phyloP scores from a whole-genome alignment of 1,140 invertebrate genomes.

The Trichoplusia ni region DNA sequence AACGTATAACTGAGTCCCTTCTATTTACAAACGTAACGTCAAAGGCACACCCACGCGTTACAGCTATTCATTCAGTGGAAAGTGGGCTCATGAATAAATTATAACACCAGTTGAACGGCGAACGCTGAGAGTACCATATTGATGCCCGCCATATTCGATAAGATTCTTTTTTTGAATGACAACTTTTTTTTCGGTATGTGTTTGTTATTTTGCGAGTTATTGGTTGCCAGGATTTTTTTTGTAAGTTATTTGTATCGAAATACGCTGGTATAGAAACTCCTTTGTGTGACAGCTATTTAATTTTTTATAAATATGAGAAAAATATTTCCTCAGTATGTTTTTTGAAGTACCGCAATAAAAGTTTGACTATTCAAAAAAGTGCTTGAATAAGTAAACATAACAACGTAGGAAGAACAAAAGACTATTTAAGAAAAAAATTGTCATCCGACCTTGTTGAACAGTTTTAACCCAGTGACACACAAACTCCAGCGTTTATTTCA shows the following conservation, averaged over 20 bases:
- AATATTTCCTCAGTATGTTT: too few species aligned
- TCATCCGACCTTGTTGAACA: constrained; percentile 13
- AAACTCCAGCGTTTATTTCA: constrained; percentile 16
- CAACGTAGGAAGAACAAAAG: background rate
- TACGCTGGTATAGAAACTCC: too few species aligned
- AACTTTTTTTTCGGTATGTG: background rate
- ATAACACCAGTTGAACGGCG: constrained; percentile 31
- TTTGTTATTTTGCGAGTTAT: background rate
- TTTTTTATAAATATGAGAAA: too few species aligned
- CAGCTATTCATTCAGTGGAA: constrained; percentile 35
- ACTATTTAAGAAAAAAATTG: background rate
- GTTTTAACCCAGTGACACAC: constrained; percentile 19
- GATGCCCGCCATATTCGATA: background rate
- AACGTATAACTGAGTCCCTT: constrained; percentile 4
- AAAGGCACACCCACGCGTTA: constrained; percentile 22
- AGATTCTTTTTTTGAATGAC: constrained; percentile 23
- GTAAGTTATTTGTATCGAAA: background rate
- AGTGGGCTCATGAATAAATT: constrained; percentile 39
- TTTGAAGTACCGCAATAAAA: too few species aligned
- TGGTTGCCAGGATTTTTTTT: background rate
- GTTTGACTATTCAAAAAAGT: too few species aligned
- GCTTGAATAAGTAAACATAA: too few species aligned
- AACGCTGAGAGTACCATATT: constrained; percentile 24
- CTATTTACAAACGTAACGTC: constrained; percentile 26
- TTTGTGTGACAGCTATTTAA: too few species aligned